Conservation (phyloP, 2,888 invertebrate species). For the Camponotus fellah region DNA sequence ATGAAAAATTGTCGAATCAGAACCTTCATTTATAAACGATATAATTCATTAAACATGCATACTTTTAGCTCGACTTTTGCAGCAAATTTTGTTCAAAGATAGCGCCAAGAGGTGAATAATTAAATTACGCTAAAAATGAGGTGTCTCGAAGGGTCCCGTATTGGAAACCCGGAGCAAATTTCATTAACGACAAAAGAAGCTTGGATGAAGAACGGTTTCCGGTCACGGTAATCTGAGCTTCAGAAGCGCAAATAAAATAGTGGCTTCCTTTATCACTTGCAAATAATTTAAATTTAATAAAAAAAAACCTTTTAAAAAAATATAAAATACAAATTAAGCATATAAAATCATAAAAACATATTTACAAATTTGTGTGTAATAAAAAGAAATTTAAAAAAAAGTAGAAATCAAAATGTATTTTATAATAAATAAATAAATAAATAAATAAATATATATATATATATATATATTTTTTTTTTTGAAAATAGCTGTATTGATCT, state of each 20-base stretch:
- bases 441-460: too few relatives aligned
- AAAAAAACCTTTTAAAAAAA: background rate
- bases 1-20: conserved; percentile 12
- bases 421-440: too few relatives aligned
- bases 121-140: conserved; percentile 64
- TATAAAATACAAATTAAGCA: background rate
- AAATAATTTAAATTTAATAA: conserved; percentile 36
- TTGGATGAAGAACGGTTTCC: conserved; percentile 30
- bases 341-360: background rate
- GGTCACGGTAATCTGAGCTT: conserved; percentile 23
- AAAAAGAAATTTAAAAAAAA: too few relatives aligned
- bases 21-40: conserved; percentile 47
- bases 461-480: too few relatives aligned
- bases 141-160: conserved; percentile 63
- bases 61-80: conserved; percentile 45
- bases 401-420: too few relatives aligned
- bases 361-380: too few relatives aligned
- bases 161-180: conserved; percentile 59
- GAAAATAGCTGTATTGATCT: too few relatives aligned
- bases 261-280: conserved; percentile 25
- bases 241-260: background rate
- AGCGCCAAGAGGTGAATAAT: conserved; percentile 68
- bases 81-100: conserved; percentile 58
- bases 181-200: conserved; percentile 48
- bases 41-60: conserved; percentile 54